These are phyloP conservation scores for Drosophila takahashii DNA, from an alignment of 1,140 invertebrate genomes.

Conservation along the genomic window DNA sequence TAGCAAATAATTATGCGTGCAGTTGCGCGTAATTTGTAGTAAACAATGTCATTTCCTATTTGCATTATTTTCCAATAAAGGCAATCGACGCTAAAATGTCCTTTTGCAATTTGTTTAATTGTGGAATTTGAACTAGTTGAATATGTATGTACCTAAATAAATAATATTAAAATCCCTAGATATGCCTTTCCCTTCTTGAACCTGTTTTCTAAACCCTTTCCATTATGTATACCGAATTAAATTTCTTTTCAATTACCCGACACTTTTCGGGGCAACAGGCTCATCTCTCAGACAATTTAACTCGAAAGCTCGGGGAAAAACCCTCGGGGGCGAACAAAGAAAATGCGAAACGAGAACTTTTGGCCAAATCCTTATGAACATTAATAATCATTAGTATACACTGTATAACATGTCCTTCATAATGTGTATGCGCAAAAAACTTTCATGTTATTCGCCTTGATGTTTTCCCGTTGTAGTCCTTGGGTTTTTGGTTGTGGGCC, in stretches of 20 bases:
- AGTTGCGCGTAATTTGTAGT: slow-evolving; percentile 50
- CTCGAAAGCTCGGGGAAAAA: slow-evolving; percentile 30
- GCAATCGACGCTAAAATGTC: not conserved
- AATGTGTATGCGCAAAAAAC: slow-evolving; percentile 22
- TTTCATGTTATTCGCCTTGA: slow-evolving; percentile 15
- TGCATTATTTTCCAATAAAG: slow-evolving; percentile 42
- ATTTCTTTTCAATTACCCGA: slow-evolving; percentile 63
- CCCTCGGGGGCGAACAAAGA: slow-evolving; percentile 14
- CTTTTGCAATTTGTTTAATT: not conserved
- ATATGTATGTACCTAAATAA: too few species aligned
- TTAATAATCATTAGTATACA: slow-evolving; percentile 76
- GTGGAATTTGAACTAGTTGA: too few species aligned
- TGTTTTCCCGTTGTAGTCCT: slow-evolving; percentile 15
- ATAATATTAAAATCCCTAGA: too few species aligned
- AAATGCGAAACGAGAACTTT: slow-evolving; percentile 50
- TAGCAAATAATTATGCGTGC: slow-evolving; percentile 62
- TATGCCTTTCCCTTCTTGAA: not conserved
- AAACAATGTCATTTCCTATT: slow-evolving; percentile 54
- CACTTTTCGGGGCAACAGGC: slow-evolving; percentile 53
- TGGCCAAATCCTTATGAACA: slow-evolving; percentile 71
- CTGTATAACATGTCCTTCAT: slow-evolving; percentile 38
- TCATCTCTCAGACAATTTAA: slow-evolving; percentile 66
- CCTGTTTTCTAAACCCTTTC: not conserved
- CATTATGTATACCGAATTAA: slow-evolving; percentile 15
- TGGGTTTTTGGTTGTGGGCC: slow-evolving; percentile 42